Conservation (phyloP, 2,888 invertebrate genomes). For the Protula sp. region DNA sequence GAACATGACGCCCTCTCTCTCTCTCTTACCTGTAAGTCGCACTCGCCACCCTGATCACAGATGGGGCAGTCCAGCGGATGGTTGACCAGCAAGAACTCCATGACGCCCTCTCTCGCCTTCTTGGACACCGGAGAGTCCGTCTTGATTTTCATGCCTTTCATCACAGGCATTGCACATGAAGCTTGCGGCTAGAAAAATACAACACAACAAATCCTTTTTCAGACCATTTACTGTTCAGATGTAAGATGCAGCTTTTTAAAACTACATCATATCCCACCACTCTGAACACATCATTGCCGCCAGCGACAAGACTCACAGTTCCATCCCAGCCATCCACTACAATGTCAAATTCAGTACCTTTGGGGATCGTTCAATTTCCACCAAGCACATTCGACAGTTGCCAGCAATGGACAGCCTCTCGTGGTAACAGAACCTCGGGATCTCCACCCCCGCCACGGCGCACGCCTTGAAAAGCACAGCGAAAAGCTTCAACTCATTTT, state of each 20-base stretch:
- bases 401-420: conserved; percentile 97
- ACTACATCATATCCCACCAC: neutral
- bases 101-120: conserved; percentile 76
- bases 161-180: conserved; percentile 99
- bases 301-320: no score
- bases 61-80: conserved; percentile 99
- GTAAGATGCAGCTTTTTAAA: no score
- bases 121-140: conserved; percentile 92
- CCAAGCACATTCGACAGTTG: conserved; percentile 98
- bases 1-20: no score
- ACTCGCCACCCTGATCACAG: conserved; percentile 85
- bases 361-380: conserved; percentile 96
- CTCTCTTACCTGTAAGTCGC: conserved; percentile 56
- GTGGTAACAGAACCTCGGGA: conserved; percentile 98
- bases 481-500: no score
- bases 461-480: conserved; percentile 71
- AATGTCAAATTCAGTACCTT: no score
- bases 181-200: conserved; percentile 72
- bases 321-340: no score
- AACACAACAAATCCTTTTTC: neutral
- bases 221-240: no score
- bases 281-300: no score
- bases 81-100: conserved; percentile 98
- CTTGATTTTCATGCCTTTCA: conserved; percentile 97
- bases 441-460: conserved; percentile 90